Base-by-base conservation (phyloP, 2,888 invertebrate genomes). In the Machimus atricapillus region DNA sequence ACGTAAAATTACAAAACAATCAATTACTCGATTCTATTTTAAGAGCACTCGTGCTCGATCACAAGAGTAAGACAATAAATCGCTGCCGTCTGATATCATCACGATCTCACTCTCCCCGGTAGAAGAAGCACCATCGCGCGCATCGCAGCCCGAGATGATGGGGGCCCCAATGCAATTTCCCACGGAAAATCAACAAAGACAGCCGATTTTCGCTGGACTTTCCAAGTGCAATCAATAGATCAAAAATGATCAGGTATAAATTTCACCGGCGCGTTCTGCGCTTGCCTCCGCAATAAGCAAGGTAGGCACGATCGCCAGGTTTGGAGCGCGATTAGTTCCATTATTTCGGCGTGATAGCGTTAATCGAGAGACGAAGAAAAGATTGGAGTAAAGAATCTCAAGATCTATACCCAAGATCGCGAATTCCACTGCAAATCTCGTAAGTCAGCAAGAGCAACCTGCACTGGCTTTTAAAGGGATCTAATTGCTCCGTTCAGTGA, bases 21-120 rank as follows among this genome's bases (percentile, higher is more conserved):
- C 85, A 74, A 85, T 85, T 85, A 85, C 52, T 31, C 73, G 23
- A 85, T 83, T 81, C 81, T 81, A 81, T 81, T 81, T 81, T 81
- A 81, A 81, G 81, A 81, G 7, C 56, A 14, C 52, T 52, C n/a
- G 81, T 56, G 46, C 81, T 81, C 56, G 56, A 81, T 52, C 81
- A 81, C 81, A 81, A 81, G 52, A 81, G 56, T 27, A 81, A 81
- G 81, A 81, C 81, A 81, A 81, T 81, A 81, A 81, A 81, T 81
- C 43, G 81, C 81, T 81, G 81, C 81, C 81, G 81, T 81, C 81
- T 56, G 81, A 81, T 81, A 81, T 81, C 81, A 81, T 81, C 81
- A 81, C 81, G 81, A 81, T 81, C 81, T 78, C n/a, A 8, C 19
- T 43, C 78, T 19, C 27, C 77, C 19, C 7, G 37, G 40, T 7